Conservation (phyloP, 2,888 invertebrate species). For the Hedya salicella region DNA sequence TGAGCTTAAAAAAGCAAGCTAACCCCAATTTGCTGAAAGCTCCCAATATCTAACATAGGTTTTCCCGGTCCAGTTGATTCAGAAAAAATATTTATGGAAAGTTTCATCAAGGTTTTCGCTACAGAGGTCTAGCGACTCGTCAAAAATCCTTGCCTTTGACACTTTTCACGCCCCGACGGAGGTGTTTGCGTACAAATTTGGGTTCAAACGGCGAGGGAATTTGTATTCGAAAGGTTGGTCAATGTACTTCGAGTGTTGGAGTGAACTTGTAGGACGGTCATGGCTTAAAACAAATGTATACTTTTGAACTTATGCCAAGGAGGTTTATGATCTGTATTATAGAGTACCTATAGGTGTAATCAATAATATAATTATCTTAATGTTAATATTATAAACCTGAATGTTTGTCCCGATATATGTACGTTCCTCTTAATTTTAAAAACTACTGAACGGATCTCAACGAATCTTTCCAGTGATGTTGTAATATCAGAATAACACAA, state of each 20-base stretch:
- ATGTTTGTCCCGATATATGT: too few species aligned
- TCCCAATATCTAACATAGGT: neutral
- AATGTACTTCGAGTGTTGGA: conserved; percentile 7
- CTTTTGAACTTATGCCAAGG: neutral
- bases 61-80: neutral
- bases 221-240: conserved; percentile 3
- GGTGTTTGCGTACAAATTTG: conserved; percentile 37
- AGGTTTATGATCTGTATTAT: neutral
- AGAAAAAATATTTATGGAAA: neutral
- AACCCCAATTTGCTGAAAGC: neutral
- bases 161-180: conserved; percentile 23
- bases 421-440: too few species aligned
- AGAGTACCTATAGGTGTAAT: too few species aligned
- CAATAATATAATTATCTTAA: too few species aligned
- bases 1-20: neutral
- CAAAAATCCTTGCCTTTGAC: conserved; percentile 29
- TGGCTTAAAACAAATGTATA: neutral
- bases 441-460: too few species aligned
- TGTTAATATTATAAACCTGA: too few species aligned
- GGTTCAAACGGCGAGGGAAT: conserved; percentile 18
- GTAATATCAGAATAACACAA: too few species aligned
- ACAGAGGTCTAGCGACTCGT: conserved; percentile 16
- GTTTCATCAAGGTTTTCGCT: conserved; percentile 7
- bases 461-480: too few species aligned
- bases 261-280: neutral